Percentiles rank a stretch among this genome's conserved stretches.
phyloP scores from a whole-genome alignment of 64 coral and sea anemone genomes.

The Acropora tenuis region DNA sequence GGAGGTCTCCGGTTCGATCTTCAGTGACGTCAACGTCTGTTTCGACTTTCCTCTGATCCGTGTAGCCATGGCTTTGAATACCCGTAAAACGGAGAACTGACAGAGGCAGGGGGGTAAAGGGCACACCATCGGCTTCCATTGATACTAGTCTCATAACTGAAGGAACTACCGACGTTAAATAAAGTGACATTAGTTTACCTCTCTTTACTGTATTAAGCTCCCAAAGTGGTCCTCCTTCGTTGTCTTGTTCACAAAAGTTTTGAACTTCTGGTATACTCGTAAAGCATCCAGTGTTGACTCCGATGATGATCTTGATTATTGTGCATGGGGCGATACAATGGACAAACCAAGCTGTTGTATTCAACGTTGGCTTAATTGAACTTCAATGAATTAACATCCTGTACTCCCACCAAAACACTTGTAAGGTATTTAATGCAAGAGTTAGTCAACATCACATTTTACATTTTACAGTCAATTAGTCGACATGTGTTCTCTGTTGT shows the following conservation, averaged over 20 bases:
- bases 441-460: slow-evolving; percentile 24
- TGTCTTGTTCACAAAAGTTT: slow-evolving; percentile 14
- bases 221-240: slow-evolving; percentile 5
- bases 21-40: too few relatives aligned
- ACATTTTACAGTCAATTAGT: slow-evolving; percentile 5
- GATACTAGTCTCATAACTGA: too few relatives aligned
- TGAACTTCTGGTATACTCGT: slow-evolving; percentile 1
- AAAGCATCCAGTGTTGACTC: not conserved
- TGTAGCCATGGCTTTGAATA: too few relatives aligned
- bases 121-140: too few relatives aligned
- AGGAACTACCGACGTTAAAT: too few relatives aligned
- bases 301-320: slow-evolving; percentile 21
- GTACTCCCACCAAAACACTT: not conserved
- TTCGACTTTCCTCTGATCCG: too few relatives aligned
- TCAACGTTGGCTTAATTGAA: slow-evolving; percentile 14
- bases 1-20: too few relatives aligned
- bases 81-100: too few relatives aligned
- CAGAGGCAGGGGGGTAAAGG: too few relatives aligned
- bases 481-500: slow-evolving; percentile 13
- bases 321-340: not conserved
- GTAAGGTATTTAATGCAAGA: slow-evolving; percentile 21
- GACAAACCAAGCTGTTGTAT: slow-evolving; percentile 16
- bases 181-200: too few relatives aligned
- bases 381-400: slow-evolving; percentile 6
- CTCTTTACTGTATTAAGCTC: not conserved